A percentile compares a stretch with the other conserved stretches of the same genome.
Evolutionary conservation across 2,113 vertebrate genomes (phyloP).

Genomic region (Micromys minutus): DNA sequence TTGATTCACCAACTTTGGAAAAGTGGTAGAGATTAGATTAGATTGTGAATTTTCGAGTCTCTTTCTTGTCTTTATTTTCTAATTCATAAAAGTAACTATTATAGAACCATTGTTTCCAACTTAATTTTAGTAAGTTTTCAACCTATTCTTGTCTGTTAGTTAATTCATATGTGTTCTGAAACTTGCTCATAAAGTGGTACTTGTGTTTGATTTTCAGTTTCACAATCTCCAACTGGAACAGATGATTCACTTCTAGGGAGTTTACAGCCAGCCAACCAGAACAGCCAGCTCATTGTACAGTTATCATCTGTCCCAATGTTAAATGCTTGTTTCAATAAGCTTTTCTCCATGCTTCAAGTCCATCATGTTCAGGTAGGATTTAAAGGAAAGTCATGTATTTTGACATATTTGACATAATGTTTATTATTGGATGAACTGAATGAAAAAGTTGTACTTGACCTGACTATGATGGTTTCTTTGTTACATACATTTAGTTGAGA

Average conservation of each 20-base stretch:
- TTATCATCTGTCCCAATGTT: conserved; percentile 97
- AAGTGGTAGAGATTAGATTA: neutral
- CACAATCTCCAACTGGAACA: conserved; percentile 94
- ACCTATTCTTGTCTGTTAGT: neutral
- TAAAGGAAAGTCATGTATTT: conserved; percentile 16
- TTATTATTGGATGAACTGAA: neutral
- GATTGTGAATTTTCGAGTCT: neutral
- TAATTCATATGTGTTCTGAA: conserved; percentile 37
- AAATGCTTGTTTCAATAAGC: conserved; percentile 98
- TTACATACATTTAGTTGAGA: neutral
- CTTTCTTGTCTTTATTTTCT: neutral
- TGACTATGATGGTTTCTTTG: neutral
- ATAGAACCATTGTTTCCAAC: neutral
- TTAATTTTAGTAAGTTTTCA: neutral
- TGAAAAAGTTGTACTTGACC: neutral
- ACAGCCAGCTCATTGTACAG: conserved; percentile 89
- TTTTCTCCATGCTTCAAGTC: conserved; percentile 98
- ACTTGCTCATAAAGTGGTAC: conserved; percentile 14
- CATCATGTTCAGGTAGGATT: conserved; percentile 96
- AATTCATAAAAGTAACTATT: conserved; percentile 3
- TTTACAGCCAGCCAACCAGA: conserved; percentile 90
- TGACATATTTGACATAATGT: neutral
- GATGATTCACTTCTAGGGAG: conserved; percentile 95
- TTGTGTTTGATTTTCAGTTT: conserved; percentile 85
- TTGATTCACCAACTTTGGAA: neutral